Conservation (phyloP, 2,888 invertebrate genomes). For the Cephalotes varians region DNA sequence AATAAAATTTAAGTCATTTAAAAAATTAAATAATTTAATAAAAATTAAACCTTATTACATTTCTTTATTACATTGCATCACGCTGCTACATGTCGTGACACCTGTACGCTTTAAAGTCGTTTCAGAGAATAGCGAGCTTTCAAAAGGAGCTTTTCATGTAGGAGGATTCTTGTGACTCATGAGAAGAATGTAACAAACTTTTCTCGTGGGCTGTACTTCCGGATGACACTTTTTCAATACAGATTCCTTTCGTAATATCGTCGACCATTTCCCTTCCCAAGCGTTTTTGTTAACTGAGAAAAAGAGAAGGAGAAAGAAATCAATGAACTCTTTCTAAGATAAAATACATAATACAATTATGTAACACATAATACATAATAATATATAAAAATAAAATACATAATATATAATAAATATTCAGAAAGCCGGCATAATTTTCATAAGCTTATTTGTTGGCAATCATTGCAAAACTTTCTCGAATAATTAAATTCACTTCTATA, state of each 20-base stretch:
- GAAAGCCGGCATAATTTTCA: conserved; percentile 49
- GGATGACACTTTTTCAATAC: conserved; percentile 56
- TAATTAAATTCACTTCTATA: conserved; percentile 57
- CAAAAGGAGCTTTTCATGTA: conserved; percentile 17
- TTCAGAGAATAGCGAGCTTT: conserved; percentile 34
- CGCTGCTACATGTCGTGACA: neutral
- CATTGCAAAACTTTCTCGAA: conserved; percentile 52
- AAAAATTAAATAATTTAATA: no score
- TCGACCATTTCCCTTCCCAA: conserved; percentile 28
- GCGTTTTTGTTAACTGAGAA: conserved; percentile 25
- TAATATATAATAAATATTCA: conserved; percentile 30
- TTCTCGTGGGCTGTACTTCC: conserved; percentile 41
- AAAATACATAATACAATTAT: neutral
- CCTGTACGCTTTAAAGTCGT: conserved; percentile 7
- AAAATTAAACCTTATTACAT: conserved; percentile 9
- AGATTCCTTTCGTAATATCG: conserved; percentile 56
- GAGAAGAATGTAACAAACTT: conserved; percentile 48
- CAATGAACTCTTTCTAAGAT: conserved; percentile 46
- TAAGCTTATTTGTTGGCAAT: conserved; percentile 44
- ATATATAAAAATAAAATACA: neutral
- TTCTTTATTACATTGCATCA: neutral
- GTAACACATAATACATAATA: no score
- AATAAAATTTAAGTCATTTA: neutral
- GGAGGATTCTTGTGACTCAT: conserved; percentile 36
- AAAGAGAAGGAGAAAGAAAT: conserved; percentile 38